Evolutionary conservation across 37 sponge, comb jelly and placozoan species (phyloP).

Genomic region (Halisarca cf. caerulea): DNA sequence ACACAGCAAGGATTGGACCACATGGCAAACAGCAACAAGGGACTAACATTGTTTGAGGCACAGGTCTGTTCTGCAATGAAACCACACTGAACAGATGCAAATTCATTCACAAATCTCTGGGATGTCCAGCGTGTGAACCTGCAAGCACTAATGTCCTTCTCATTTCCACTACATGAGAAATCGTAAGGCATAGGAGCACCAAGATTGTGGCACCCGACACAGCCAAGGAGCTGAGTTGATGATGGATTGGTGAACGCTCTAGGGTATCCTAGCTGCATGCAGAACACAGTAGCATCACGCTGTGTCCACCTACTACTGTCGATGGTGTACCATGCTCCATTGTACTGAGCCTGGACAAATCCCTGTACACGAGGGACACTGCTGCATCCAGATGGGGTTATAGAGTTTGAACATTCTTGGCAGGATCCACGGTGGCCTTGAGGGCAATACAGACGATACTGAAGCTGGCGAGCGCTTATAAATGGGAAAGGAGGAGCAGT

Average conservation of each 20-base stretch:
- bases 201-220: not conserved
- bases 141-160: not conserved
- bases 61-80: constrained; percentile 40
- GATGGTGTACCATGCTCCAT: constrained; percentile 54
- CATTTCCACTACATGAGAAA: not conserved
- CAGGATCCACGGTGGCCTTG: constrained; percentile 28
- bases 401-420: constrained; percentile 38
- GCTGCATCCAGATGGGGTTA: constrained; percentile 31
- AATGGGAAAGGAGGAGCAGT: constrained; percentile 42
- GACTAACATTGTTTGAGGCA: not conserved
- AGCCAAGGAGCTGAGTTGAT: not conserved
- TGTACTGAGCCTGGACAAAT: constrained; percentile 39
- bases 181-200: constrained; percentile 12
- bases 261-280: not conserved
- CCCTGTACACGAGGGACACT: constrained; percentile 43
- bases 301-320: not conserved
- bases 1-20: no score
- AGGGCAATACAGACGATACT: constrained; percentile 15
- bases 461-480: not conserved
- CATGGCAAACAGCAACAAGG: no score
- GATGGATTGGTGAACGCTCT: not conserved
- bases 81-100: constrained; percentile 67
- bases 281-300: constrained; percentile 5
- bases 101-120: not conserved
- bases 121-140: not conserved